Evolutionary conservation across 2,888 invertebrate species (phyloP), one percentile per base, ranked within the genome.

Genomic region (Sphaeridia pumilis): DNA sequence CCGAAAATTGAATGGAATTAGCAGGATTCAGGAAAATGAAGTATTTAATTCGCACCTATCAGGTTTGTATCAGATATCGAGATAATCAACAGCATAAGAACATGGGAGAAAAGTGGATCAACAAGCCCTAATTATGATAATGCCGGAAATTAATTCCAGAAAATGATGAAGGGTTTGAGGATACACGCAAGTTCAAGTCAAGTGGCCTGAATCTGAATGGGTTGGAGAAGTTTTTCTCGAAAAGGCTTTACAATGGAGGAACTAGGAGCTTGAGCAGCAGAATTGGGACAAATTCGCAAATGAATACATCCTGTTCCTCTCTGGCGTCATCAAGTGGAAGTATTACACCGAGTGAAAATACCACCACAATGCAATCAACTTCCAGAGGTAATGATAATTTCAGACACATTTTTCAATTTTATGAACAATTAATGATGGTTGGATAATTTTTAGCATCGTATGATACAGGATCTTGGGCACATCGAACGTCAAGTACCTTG

Each of bases 141-240:
- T 34, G 20, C 3, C 20, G 21, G 17, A 41, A 41, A 14, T 41
- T 7, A 41, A 41, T 17, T 41, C 7, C 17, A 57, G 57, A 57
- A 36, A 43, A 51, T 21, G 57, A 57, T 36, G 57, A 57, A 50
- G 57, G 57, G 17, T 57, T 57, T 42, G 57, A 54, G 36, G 57
- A 57, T 21, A 10, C 45, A 20, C 46, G 52, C 41, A 52, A 52
- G 26, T 49, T 46, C 24, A 52, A 46, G 35, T 26, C 50, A n/a
- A 26, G 20, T 28, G 43, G 25, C 12, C 24, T 38, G 14, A 31
- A 42, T 22, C 24, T 31, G 49, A 49, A 34, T 44, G 35, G 54
- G 2, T n/a, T 49, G 22, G 54, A 49, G 10, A 34, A 41, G 4
- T 54, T 49, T 24, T 35, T 54, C 24, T 20, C 44, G 20, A 43